phyloP scores from a whole-genome alignment of 2,797 vertebrate species.

The Dromococcyx pavoninus region DNA sequence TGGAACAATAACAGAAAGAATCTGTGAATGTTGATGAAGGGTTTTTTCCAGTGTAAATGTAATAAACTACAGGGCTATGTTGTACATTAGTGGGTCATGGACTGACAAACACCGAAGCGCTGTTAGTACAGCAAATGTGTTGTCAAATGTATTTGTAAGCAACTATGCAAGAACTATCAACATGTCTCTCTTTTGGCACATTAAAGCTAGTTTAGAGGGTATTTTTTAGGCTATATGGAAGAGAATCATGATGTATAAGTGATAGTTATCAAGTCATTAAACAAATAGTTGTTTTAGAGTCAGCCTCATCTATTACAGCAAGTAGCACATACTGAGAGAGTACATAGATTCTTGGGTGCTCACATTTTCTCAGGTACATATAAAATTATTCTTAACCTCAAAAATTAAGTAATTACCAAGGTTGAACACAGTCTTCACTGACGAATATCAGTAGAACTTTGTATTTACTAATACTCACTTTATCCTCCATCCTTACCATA shows the following conservation, averaged over 20 bases:
- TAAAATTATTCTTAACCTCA: neutral
- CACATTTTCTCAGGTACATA: neutral
- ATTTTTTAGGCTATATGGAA: neutral
- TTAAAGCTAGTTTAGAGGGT: neutral
- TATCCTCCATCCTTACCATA: neutral
- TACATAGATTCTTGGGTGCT: neutral
- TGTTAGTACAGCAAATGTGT: neutral
- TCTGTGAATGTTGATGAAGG: neutral
- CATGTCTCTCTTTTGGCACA: neutral
- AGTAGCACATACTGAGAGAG: neutral
- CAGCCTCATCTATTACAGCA: neutral
- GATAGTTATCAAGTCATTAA: neutral
- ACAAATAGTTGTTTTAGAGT: neutral
- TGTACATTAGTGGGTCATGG: neutral
- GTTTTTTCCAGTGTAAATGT: neutral
- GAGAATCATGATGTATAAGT: neutral
- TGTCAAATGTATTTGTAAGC: neutral
- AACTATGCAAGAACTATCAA: neutral
- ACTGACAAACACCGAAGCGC: neutral
- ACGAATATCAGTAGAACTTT: neutral
- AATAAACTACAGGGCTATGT: neutral
- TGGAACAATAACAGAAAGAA: slow-evolving; percentile 19
- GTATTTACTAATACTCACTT: neutral
- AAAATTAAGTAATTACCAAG: neutral
- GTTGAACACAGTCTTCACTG: neutral